Percentiles rank a stretch among this genome's conserved stretches.
Evolutionary conservation across 2,888 invertebrate genomes (phyloP).

Genomic region (Leptinotarsa rubiginosa): DNA sequence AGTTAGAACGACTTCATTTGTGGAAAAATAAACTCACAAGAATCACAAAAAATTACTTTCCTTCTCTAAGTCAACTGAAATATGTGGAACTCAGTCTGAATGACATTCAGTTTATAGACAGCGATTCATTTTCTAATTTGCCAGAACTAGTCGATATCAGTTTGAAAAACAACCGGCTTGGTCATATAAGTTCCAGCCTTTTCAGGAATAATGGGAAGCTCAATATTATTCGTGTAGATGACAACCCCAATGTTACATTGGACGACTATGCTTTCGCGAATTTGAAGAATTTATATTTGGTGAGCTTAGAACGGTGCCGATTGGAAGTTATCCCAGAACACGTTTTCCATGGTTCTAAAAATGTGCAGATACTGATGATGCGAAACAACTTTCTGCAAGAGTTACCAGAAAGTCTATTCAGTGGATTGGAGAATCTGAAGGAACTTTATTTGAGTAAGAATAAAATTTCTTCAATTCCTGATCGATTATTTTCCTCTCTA

Average conservation of each 20-base stretch:
- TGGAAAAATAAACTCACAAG: constrained; percentile 68
- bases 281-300: constrained; percentile 65
- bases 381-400: constrained; percentile 70
- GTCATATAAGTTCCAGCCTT: constrained; percentile 71
- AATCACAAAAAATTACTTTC: constrained; percentile 71
- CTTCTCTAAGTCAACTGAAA: constrained; percentile 72
- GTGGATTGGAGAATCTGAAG: constrained; percentile 72
- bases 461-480: constrained; percentile 72
- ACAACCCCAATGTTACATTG: constrained; percentile 47
- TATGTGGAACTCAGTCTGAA: constrained; percentile 79
- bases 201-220: constrained; percentile 73
- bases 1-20: constrained; percentile 75
- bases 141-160: constrained; percentile 49
- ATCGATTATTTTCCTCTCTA: constrained; percentile 70
- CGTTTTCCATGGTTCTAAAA: constrained; percentile 72
- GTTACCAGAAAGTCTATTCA: constrained; percentile 70
- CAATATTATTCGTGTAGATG: constrained; percentile 69
- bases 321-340: constrained; percentile 72
- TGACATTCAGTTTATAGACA: constrained; percentile 72
- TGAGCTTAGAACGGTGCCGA: constrained; percentile 56
- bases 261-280: constrained; percentile 65
- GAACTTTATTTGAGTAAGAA: constrained; percentile 79
- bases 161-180: constrained; percentile 61
- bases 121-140: constrained; percentile 69
- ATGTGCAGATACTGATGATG: constrained; percentile 73